Conservation (phyloP, 2,797 vertebrate species). For the Huso huso region DNA sequence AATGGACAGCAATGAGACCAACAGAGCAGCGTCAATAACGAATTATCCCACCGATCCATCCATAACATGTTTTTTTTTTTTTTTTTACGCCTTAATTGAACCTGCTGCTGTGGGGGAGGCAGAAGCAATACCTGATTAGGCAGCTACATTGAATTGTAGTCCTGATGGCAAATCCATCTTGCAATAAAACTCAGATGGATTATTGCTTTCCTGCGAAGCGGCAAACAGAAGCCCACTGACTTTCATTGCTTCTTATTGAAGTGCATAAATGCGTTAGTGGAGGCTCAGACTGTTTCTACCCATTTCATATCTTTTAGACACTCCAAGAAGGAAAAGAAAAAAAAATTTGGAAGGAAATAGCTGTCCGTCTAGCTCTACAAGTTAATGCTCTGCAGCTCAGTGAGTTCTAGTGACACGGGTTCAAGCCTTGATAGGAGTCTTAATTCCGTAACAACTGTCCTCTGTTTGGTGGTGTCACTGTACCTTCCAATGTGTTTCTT, state of each 20-base stretch:
- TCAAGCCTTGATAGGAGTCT: too few relatives aligned
- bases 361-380: too few relatives aligned
- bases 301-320: conserved; percentile 22
- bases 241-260: conserved; percentile 29
- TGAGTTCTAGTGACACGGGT: too few relatives aligned
- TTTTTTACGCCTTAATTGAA: conserved; percentile 42
- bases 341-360: neutral
- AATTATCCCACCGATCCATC: conserved; percentile 22
- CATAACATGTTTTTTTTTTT: conserved; percentile 27
- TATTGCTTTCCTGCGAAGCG: conserved; percentile 37
- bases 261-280: conserved; percentile 31
- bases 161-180: conserved; percentile 50
- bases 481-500: too few relatives aligned
- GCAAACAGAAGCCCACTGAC: conserved; percentile 20
- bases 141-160: conserved; percentile 43
- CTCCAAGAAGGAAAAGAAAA: neutral
- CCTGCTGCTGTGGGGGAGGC: conserved; percentile 27
- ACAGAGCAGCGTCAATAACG: conserved; percentile 16
- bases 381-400: too few relatives aligned
- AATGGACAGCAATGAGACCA: conserved; percentile 17
- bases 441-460: too few relatives aligned
- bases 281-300: conserved; percentile 14
- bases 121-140: conserved; percentile 48
- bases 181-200: conserved; percentile 51
- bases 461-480: too few relatives aligned